A percentile compares a stretch with the other conserved stretches of the same genome.
phyloP scores from a whole-genome alignment of 2,113 vertebrate genomes.

The Macquaria australasica region DNA sequence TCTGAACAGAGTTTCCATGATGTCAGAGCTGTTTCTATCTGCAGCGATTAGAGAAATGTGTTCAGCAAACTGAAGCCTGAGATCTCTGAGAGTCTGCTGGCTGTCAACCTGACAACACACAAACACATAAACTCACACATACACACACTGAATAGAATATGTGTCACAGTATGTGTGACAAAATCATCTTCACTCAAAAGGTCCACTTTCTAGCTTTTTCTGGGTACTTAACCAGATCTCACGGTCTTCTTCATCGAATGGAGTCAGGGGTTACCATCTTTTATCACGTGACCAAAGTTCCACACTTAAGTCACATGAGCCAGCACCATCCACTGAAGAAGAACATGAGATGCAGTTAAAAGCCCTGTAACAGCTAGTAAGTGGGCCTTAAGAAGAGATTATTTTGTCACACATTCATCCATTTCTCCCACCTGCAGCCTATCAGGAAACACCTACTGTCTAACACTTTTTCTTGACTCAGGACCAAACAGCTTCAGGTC shows the following conservation, averaged over 20 bases:
- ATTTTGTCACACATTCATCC: background rate
- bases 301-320: background rate
- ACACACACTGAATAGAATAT: background rate
- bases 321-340: background rate
- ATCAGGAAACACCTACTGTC: too few species aligned
- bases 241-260: background rate
- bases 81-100: constrained; percentile 52
- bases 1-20: constrained; percentile 34
- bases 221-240: background rate
- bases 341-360: background rate
- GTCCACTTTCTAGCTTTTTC: background rate
- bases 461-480: background rate
- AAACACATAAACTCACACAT: background rate
- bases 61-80: constrained; percentile 71
- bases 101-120: constrained; percentile 38
- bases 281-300: background rate
- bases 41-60: constrained; percentile 63
- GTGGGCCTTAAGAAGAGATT: background rate
- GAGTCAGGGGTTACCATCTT: background rate
- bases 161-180: background rate
- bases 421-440: too few species aligned
- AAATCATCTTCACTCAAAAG: background rate
- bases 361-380: background rate
- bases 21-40: constrained; percentile 15
- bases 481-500: background rate